Percentiles rank a stretch among this genome's conserved stretches.
Conservation (phyloP, 2,888 invertebrate genomes). For the Oscheius sp. region DNA sequence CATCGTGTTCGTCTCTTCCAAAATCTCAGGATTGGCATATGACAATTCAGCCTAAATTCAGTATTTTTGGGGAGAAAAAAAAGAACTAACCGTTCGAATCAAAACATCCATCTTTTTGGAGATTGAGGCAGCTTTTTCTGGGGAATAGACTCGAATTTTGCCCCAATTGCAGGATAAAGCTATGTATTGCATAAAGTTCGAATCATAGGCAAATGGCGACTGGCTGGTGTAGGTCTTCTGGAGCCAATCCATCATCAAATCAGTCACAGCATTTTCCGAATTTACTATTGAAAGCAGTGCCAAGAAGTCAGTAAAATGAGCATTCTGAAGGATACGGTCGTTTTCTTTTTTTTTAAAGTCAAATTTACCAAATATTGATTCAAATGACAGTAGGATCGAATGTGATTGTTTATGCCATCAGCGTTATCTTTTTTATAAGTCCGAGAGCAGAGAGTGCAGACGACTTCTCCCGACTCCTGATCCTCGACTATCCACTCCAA, state of each 20-base stretch:
- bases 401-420: constrained; percentile 36
- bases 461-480: constrained; percentile 35
- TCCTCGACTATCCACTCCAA: constrained; percentile 52
- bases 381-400: constrained; percentile 41
- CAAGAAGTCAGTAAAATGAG: not conserved
- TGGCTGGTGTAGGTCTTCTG: not conserved
- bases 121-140: constrained; percentile 9
- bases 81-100: not conserved
- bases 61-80: not conserved
- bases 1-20: not conserved
- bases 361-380: constrained; percentile 46
- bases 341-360: too few species aligned
- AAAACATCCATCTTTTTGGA: not conserved
- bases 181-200: not conserved
- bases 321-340: constrained; percentile 2
- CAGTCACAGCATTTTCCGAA: constrained; percentile 23
- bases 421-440: constrained; percentile 29
- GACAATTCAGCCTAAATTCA: not conserved
- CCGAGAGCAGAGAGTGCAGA: constrained; percentile 44
- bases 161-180: too few species aligned
- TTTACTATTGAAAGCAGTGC: constrained; percentile 1
- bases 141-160: constrained; percentile 17
- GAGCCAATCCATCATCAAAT: constrained; percentile 37
- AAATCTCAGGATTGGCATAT: not conserved
- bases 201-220: not conserved